These are phyloP conservation scores for Tipula unca DNA, from an alignment of 2,888 invertebrate genomes.

Conservation along the genomic window DNA sequence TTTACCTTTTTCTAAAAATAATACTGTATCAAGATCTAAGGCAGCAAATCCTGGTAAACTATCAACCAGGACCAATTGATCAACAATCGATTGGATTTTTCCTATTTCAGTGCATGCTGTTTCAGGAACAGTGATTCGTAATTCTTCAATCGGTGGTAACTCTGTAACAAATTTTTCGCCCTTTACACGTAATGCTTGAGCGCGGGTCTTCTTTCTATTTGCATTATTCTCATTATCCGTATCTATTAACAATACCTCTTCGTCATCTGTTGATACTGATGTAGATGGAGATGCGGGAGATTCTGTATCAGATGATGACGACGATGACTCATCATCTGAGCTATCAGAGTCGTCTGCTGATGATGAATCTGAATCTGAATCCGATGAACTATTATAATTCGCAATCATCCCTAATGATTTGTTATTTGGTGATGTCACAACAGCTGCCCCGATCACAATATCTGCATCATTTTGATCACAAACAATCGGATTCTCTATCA, in stretches of 20 bases:
- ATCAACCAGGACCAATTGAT: conserved; percentile 67
- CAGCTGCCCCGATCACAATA: neutral
- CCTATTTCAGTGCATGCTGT: conserved; percentile 68
- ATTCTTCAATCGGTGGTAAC: conserved; percentile 72
- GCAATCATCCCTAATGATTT: conserved; percentile 2
- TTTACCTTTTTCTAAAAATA: conserved; percentile 75
- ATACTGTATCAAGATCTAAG: conserved; percentile 75
- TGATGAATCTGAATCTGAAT: conserved; percentile 18
- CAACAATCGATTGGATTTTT: conserved; percentile 59
- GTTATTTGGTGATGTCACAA: neutral
- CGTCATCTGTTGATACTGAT: conserved; percentile 25
- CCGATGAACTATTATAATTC: neutral
- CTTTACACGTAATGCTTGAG: conserved; percentile 31
- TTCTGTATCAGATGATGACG: conserved; percentile 22
- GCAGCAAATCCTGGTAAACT: conserved; percentile 64
- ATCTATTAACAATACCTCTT: conserved; percentile 29
- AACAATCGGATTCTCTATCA: neutral
- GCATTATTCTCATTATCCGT: conserved; percentile 30
- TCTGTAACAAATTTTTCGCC: conserved; percentile 50
- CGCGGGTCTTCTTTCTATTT: conserved; percentile 18
- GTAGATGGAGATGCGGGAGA: neutral
- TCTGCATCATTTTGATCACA: neutral
- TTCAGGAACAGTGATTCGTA: conserved; percentile 68
- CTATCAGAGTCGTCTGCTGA: neutral
- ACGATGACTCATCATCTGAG: neutral